Evolutionary conservation across 2,797 vertebrate species (phyloP).

Genomic region (Epinephelus awoara): DNA sequence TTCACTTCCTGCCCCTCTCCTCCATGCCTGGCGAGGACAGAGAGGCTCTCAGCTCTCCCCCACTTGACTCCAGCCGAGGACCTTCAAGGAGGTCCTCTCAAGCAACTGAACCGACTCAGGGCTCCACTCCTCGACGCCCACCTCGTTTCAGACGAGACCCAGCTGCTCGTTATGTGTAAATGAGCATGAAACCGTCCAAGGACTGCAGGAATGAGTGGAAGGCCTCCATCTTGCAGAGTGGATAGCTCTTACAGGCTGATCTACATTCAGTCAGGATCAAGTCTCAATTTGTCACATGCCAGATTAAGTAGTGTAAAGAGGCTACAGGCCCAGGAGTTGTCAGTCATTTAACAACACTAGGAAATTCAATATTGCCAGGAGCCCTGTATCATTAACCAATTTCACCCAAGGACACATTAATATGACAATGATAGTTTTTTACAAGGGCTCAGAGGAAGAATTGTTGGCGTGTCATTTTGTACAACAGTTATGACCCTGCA

Average conservation of each 20-base stretch:
- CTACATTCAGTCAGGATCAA: constrained; percentile 70
- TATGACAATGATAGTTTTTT: constrained; percentile 31
- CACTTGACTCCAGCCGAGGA: constrained; percentile 77
- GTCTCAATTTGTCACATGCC: constrained; percentile 71
- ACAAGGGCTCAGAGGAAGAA: background rate
- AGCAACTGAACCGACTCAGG: constrained; percentile 79
- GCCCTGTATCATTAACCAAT: constrained; percentile 53
- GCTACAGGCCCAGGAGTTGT: constrained; percentile 49
- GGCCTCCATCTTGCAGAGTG: constrained; percentile 64
- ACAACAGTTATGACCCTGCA: background rate
- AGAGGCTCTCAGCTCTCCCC: constrained; percentile 73
- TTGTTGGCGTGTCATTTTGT: background rate
- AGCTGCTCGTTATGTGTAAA: constrained; percentile 78
- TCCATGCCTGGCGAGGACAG: constrained; percentile 52
- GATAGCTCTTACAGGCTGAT: constrained; percentile 72
- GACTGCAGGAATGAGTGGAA: constrained; percentile 50
- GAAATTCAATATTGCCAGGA: constrained; percentile 57
- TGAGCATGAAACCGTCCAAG: constrained; percentile 70
- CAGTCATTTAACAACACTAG: constrained; percentile 61
- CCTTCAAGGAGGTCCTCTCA: constrained; percentile 78
- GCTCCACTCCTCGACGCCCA: constrained; percentile 78
- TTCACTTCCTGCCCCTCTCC: constrained; percentile 57
- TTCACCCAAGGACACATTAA: constrained; percentile 43
- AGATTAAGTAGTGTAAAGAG: constrained; percentile 73
- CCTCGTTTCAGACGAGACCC: constrained; percentile 67